Percentiles rank a stretch among this genome's conserved stretches.
phyloP scores from a whole-genome alignment of 2,888 invertebrate genomes.

The Phalangium opilio region DNA sequence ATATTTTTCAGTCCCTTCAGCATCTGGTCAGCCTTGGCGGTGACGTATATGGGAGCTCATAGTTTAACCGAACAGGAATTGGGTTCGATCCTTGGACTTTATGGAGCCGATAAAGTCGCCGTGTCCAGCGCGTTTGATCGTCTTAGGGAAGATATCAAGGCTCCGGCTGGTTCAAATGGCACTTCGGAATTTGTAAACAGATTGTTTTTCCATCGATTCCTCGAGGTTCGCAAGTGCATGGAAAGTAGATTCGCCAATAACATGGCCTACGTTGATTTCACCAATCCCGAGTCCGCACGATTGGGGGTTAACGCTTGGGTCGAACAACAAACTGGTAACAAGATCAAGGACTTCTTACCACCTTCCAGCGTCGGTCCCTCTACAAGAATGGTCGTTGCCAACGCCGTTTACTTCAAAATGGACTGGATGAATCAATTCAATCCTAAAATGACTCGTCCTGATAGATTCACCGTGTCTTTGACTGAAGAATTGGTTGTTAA shows the following conservation, averaged over 20 bases:
- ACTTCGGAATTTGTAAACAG: slow-evolving; percentile 46
- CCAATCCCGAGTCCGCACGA: slow-evolving; percentile 36
- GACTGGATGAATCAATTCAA: slow-evolving; percentile 20
- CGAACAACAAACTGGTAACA: slow-evolving; percentile 57
- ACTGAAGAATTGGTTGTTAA: slow-evolving; percentile 7
- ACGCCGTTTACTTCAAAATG: slow-evolving; percentile 21
- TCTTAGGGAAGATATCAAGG: too few relatives aligned
- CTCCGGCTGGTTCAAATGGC: background rate
- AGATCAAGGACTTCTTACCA: slow-evolving; percentile 58
- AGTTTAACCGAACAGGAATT: slow-evolving; percentile 25
- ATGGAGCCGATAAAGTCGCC: slow-evolving; percentile 7
- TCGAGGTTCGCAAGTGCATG: slow-evolving; percentile 29
- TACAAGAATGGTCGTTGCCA: slow-evolving; percentile 20
- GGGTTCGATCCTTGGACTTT: slow-evolving; percentile 13
- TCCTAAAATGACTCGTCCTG: slow-evolving; percentile 9
- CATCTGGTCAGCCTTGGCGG: slow-evolving; percentile 29
- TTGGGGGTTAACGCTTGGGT: slow-evolving; percentile 65
- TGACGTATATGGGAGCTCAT: slow-evolving; percentile 30
- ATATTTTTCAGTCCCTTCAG: slow-evolving; percentile 30
- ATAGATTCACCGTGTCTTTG: slow-evolving; percentile 6
- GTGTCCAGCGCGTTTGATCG: slow-evolving; percentile 8
- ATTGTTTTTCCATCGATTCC: slow-evolving; percentile 44
- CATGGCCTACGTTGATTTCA: slow-evolving; percentile 47
- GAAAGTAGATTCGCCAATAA: slow-evolving; percentile 46
- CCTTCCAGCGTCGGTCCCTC: slow-evolving; percentile 31